Evolutionary conservation across 92 coral and sea anemone species (phyloP), one percentile per base, ranked within the genome.

Genomic region (Epizoanthus fatuus): DNA sequence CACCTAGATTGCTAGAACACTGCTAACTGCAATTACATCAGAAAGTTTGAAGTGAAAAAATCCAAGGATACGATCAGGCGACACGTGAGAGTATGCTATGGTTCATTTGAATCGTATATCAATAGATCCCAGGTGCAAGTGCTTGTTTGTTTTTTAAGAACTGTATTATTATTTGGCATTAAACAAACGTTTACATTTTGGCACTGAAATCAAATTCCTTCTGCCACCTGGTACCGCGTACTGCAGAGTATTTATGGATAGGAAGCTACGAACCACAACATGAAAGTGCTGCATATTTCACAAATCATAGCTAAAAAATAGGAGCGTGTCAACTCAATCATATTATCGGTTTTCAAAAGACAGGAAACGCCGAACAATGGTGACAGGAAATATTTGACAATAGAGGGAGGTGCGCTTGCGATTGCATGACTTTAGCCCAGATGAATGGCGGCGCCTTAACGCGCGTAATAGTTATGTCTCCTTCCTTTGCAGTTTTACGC

Each of bases 361-460:
- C 82, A 77, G 82, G 82, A 77, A 77, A 60, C 63, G 82, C 53
- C 8, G 40, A 20, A 56, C 66, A 77, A 59, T 40, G 16, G 25
- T 5, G 44, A 77, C 82, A 77, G 82, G 82, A 77, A 77, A 44
- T 42, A 57, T 9, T 37, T 11, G 29, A 77, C 82, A 77, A 77
- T 77, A 77, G 69, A 20, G 70, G 42, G 79, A 22, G 40, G 52
- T 72, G 3, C 32, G 12, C 64, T 38, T 39, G 4, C 69, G 70
- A 42, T 77, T 77, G 82, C 82, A 77, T 77, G 82, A 77, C 82
- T 77, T 77, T 77, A 77, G 82, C 82, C 82, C 70, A 77, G 44
- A 9, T 22, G 60, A 20, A 8, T 37, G 5, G 62, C 14, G 7
- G 32, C 44, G 16, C 17, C 49, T 37, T 39, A 40, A 22, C 49